Conservation (phyloP, 2,888 invertebrate genomes). For the Ptycholaimellus sp. region DNA sequence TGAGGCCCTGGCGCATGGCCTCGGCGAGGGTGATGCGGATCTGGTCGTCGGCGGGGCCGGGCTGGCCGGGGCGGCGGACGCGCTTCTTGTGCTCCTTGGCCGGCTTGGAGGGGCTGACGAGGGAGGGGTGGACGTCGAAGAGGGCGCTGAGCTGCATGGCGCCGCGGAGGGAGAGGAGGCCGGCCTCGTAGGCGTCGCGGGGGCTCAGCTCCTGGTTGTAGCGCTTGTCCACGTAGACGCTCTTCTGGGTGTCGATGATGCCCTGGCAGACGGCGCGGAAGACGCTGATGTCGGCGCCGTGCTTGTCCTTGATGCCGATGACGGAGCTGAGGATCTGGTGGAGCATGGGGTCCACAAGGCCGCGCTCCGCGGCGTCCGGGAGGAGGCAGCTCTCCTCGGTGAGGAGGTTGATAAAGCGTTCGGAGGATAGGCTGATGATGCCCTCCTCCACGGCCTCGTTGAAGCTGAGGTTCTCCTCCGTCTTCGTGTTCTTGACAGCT, state of each 20-base stretch:
- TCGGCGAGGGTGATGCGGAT: constrained; percentile 48
- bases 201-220: constrained; percentile 46
- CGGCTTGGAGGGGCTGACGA: constrained; percentile 36
- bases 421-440: constrained; percentile 42
- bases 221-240: constrained; percentile 27
- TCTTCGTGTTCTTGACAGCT: constrained; percentile 57
- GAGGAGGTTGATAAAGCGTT: constrained; percentile 17
- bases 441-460: constrained; percentile 54
- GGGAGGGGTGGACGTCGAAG: constrained; percentile 41
- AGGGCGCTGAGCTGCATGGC: constrained; percentile 59
- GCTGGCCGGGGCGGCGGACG: constrained; percentile 43
- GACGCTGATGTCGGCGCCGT: constrained; percentile 44
- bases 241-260: constrained; percentile 61
- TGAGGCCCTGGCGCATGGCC: constrained; percentile 49
- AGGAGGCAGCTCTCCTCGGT: constrained; percentile 15
- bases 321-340: constrained; percentile 53
- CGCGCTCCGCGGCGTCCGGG: constrained; percentile 24
- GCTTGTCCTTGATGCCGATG: constrained; percentile 46
- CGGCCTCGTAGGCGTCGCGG: constrained; percentile 53
- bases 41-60: constrained; percentile 21
- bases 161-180: constrained; percentile 60
- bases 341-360: constrained; percentile 26
- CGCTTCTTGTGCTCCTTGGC: constrained; percentile 62
- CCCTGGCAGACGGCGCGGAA: constrained; percentile 63
- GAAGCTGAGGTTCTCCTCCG: constrained; percentile 55